Conservation (phyloP, 2,797 vertebrate genomes). For the Gymnoscopelus braueri region DNA sequence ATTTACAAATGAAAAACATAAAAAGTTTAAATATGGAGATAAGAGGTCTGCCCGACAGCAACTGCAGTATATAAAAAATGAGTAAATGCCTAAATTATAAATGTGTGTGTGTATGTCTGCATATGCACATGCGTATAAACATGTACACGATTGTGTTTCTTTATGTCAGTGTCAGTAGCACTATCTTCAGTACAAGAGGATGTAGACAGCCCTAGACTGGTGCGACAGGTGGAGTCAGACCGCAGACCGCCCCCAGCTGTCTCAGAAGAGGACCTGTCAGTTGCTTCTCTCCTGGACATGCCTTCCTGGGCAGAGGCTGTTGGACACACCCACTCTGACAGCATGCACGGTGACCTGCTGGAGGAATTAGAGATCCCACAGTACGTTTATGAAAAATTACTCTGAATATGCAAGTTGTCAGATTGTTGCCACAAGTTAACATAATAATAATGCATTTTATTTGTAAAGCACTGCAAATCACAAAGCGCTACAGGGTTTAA, state of each 20-base stretch:
- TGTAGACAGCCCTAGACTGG: conserved; percentile 80
- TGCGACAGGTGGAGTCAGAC: conserved; percentile 77
- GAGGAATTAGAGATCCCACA: conserved; percentile 85
- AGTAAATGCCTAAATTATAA: background rate
- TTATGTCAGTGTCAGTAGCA: conserved; percentile 76
- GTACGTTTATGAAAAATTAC: conserved; percentile 59
- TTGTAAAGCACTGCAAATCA: background rate
- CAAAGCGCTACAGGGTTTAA: too few relatives aligned
- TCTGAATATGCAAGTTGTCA: background rate
- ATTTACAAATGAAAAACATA: too few relatives aligned
- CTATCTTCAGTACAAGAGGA: conserved; percentile 93
- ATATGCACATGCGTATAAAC: conserved; percentile 10
- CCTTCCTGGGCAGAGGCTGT: conserved; percentile 86
- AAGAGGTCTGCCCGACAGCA: too few relatives aligned
- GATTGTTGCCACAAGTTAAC: background rate
- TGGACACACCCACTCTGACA: conserved; percentile 85
- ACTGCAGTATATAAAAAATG: too few relatives aligned
- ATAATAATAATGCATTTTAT: background rate
- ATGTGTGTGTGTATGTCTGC: conserved; percentile 10
- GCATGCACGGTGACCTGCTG: conserved; percentile 85
- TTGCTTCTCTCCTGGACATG: conserved; percentile 89
- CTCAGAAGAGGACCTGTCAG: conserved; percentile 95
- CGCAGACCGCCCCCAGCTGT: conserved; percentile 90
- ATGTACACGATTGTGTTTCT: conserved; percentile 21
- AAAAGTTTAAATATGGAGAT: too few relatives aligned